phyloP scores from a whole-genome alignment of 1,140 invertebrate genomes.

The Aphidius ervi region DNA sequence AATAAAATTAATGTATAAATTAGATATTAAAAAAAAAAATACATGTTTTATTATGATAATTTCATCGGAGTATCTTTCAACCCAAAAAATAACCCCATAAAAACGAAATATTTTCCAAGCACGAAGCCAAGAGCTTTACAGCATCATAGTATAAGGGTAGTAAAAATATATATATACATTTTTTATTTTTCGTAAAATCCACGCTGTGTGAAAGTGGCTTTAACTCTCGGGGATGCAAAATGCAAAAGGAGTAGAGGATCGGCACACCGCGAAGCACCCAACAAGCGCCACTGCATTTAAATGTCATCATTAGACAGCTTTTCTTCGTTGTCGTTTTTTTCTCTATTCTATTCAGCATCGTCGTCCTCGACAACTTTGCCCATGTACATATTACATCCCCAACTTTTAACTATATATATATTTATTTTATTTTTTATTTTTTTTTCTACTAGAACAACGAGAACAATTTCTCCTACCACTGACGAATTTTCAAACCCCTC shows the following conservation, averaged over 20 bases:
- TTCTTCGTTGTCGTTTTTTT: constrained; percentile 34
- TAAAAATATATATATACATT: neutral
- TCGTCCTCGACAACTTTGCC: constrained; percentile 15
- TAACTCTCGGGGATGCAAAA: constrained; percentile 27
- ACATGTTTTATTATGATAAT: no score
- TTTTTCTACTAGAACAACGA: constrained; percentile 2
- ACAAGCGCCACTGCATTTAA: constrained; percentile 55
- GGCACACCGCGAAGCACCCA: constrained; percentile 43
- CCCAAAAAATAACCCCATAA: no score
- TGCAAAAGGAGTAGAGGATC: constrained; percentile 1
- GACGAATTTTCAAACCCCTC: constrained; percentile 26
- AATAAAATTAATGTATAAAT: no score
- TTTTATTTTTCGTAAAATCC: neutral
- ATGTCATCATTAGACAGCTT: constrained; percentile 53
- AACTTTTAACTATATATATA: neutral
- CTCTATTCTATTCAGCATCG: constrained; percentile 24
- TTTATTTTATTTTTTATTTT: constrained; percentile 5
- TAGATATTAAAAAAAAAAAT: no score
- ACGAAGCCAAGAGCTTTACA: no score
- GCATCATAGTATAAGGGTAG: constrained; percentile 1
- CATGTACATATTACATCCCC: neutral
- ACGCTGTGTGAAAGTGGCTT: constrained; percentile 30
- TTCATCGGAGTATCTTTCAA: no score
- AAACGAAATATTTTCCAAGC: no score
- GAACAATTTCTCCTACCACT: no score